A percentile compares a stretch with the other conserved stretches of the same genome.
Evolutionary conservation across 2,113 vertebrate species (phyloP).

Genomic region (Xenopus laevis): DNA sequence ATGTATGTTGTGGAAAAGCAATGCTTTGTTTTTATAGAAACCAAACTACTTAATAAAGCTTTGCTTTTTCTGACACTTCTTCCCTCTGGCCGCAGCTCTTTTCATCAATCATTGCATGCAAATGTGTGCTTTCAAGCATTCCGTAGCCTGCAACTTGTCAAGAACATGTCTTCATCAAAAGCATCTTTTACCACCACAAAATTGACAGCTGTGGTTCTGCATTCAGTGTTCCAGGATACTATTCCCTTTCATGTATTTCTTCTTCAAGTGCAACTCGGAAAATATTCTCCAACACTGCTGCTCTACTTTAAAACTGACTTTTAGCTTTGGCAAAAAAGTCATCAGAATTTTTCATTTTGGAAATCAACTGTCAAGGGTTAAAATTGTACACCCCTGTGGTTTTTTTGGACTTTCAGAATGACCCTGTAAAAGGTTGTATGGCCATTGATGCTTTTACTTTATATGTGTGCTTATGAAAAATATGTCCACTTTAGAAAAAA

Average conservation of each 20-base stretch:
- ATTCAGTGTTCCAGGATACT: constrained; percentile 20
- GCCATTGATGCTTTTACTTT: too few relatives aligned
- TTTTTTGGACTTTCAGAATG: too few relatives aligned
- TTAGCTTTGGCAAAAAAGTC: constrained; percentile 10
- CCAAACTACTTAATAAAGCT: constrained; percentile 41
- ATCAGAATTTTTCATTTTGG: constrained; percentile 16
- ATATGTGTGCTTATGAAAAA: too few relatives aligned
- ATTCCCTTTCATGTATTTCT: constrained; percentile 41
- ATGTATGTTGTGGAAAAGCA: constrained; percentile 42
- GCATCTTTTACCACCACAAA: constrained; percentile 32
- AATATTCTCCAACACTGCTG: constrained; percentile 2
- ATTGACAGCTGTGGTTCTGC: constrained; percentile 26
- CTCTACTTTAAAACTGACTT: constrained; percentile 26
- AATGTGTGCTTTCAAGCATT: constrained; percentile 41
- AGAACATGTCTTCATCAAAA: constrained; percentile 42
- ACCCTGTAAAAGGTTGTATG: too few relatives aligned
- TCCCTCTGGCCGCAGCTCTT: constrained; percentile 35
- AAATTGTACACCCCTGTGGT: too few relatives aligned
- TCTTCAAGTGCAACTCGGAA: constrained; percentile 21
- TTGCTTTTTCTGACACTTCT: constrained; percentile 44
- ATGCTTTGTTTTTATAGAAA: constrained; percentile 42
- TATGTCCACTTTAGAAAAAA: too few relatives aligned
- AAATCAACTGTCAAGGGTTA: neutral
- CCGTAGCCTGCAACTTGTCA: constrained; percentile 40
- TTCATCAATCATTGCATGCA: constrained; percentile 43